These are phyloP conservation scores for Orius laevigatus DNA, from an alignment of 1,140 invertebrate genomes.

Conservation along the genomic window DNA sequence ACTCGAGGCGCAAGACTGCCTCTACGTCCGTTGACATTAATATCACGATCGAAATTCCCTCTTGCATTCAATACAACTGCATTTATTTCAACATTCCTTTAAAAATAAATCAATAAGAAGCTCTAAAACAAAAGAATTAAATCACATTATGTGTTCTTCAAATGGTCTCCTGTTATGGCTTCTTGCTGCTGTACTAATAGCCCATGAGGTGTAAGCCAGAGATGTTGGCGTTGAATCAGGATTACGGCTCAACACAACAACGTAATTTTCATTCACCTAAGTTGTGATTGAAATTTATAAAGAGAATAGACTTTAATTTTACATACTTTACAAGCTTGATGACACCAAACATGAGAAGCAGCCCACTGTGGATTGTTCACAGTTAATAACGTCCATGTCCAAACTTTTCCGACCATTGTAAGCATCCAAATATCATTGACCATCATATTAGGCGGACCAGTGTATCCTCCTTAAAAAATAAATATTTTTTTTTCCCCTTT, in stretches of 20 bases:
- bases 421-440: slow-evolving; percentile 57
- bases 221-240: slow-evolving; percentile 16
- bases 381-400: slow-evolving; percentile 66
- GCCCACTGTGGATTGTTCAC: slow-evolving; percentile 59
- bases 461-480: slow-evolving; percentile 42
- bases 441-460: slow-evolving; percentile 48
- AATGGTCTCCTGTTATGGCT: slow-evolving; percentile 6
- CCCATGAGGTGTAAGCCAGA: slow-evolving; percentile 18
- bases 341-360: slow-evolving; percentile 78
- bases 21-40: slow-evolving; percentile 53
- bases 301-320: slow-evolving; percentile 4
- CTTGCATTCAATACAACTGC: slow-evolving; percentile 3
- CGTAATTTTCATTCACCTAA: slow-evolving; percentile 28
- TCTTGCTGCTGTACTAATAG: slow-evolving; percentile 6
- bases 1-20: slow-evolving; percentile 26
- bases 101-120: not conserved
- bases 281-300: not conserved
- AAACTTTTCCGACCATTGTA: slow-evolving; percentile 37
- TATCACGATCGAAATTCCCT: slow-evolving; percentile 35
- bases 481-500: too few relatives aligned
- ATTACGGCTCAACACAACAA: slow-evolving; percentile 30
- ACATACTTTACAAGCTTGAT: slow-evolving; percentile 70
- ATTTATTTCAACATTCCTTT: not conserved
- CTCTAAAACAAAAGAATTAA: not conserved
- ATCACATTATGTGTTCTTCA: slow-evolving; percentile 8